A percentile compares a stretch with the other conserved stretches of the same genome.
These are phyloP conservation scores for Typhlichthys eigenmanni DNA, from an alignment of 2,797 vertebrate species.

Conservation along the genomic window DNA sequence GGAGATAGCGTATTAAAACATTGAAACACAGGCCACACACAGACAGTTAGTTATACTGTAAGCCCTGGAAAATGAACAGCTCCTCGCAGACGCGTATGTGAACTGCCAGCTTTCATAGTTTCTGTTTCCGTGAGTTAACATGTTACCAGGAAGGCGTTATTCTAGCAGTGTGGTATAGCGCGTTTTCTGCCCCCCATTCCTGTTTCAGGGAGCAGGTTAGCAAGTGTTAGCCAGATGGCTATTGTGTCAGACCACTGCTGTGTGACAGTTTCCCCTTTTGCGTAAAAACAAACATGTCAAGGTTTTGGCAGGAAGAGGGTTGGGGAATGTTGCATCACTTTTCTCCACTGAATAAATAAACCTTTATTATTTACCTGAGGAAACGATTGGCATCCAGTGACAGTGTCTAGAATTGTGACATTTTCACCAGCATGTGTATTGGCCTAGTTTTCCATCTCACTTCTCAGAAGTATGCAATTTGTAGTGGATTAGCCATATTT, in stretches of 20 bases:
- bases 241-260: slow-evolving; percentile 27
- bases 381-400: slow-evolving; percentile 10
- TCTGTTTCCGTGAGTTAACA: slow-evolving; percentile 41
- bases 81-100: slow-evolving; percentile 37
- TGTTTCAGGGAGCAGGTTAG: slow-evolving; percentile 21
- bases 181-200: background rate
- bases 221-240: slow-evolving; percentile 6
- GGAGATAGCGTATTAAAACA: slow-evolving; percentile 65
- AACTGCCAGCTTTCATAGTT: slow-evolving; percentile 40
- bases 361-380: slow-evolving; percentile 17
- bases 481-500: slow-evolving; percentile 35
- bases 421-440: slow-evolving; percentile 19
- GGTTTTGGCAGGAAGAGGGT: slow-evolving; percentile 26
- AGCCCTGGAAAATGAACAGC: slow-evolving; percentile 66
- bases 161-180: slow-evolving; percentile 47
- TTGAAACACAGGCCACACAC: slow-evolving; percentile 55
- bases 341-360: slow-evolving; percentile 16
- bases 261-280: slow-evolving; percentile 16
- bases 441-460: slow-evolving; percentile 15
- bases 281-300: slow-evolving; percentile 20
- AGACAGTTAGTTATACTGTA: slow-evolving; percentile 36
- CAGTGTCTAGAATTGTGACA: slow-evolving; percentile 1
- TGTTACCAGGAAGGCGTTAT: slow-evolving; percentile 51
- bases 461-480: slow-evolving; percentile 20
- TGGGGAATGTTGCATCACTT: slow-evolving; percentile 20